Conservation (phyloP, 2,888 invertebrate species). For the Pyrochroa serraticornis region DNA sequence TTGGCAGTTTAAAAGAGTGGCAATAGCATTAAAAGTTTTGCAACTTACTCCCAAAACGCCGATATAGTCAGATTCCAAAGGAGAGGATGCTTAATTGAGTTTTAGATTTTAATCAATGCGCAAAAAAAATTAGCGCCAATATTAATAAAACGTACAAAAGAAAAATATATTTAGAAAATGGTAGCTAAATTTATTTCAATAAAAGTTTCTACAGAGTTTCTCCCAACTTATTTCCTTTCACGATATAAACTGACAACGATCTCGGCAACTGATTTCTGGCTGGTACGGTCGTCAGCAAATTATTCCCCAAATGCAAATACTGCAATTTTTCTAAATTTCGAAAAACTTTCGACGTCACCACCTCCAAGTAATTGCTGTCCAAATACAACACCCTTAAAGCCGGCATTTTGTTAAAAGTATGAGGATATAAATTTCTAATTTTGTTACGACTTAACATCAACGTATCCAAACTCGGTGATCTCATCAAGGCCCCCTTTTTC, state of each 20-base stretch:
- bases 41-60: too few species aligned
- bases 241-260: constrained; percentile 12
- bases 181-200: too few species aligned
- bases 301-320: constrained; percentile 50
- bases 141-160: too few species aligned
- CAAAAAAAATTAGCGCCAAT: too few species aligned
- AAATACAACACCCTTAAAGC: constrained; percentile 48
- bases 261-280: constrained; percentile 15
- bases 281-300: constrained; percentile 29
- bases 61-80: too few species aligned
- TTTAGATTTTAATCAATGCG: too few species aligned
- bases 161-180: too few species aligned
- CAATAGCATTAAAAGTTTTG: too few species aligned
- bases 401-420: constrained; percentile 45
- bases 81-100: too few species aligned
- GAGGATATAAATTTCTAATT: constrained; percentile 40
- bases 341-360: constrained; percentile 42
- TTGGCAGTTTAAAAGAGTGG: too few species aligned
- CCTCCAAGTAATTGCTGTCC: constrained; percentile 46
- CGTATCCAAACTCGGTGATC: constrained; percentile 43
- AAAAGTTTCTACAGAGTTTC: background rate
- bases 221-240: constrained; percentile 19
- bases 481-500: constrained; percentile 40
- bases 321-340: constrained; percentile 42
- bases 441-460: constrained; percentile 50